These are phyloP conservation scores for Hippoglossus hippoglossus DNA, from an alignment of 2,797 vertebrate genomes.

Conservation along the genomic window DNA sequence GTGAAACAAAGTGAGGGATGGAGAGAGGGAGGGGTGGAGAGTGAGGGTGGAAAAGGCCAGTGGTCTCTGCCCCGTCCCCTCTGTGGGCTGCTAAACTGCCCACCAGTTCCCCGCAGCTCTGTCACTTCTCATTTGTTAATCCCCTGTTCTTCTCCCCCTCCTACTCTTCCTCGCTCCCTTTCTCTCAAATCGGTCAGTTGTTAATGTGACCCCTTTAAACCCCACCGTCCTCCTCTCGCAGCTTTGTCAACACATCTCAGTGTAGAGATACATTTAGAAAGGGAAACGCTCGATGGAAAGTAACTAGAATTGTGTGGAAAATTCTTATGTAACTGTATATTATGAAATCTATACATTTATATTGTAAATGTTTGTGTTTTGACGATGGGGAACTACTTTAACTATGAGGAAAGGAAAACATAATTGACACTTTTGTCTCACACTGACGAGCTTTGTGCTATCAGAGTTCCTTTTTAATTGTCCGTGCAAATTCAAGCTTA, in stretches of 20 bases:
- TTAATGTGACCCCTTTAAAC: slow-evolving; percentile 81
- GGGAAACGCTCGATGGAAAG: slow-evolving; percentile 35
- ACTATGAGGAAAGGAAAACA: background rate
- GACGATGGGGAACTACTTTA: background rate
- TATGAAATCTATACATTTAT: too few species aligned
- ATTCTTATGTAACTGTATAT: too few species aligned
- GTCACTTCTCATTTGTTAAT: slow-evolving; percentile 81
- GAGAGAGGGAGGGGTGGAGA: slow-evolving; percentile 28
- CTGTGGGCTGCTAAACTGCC: slow-evolving; percentile 76
- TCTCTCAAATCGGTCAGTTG: slow-evolving; percentile 76
- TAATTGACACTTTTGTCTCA: background rate
- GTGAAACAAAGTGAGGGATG: slow-evolving; percentile 54
- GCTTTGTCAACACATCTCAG: slow-evolving; percentile 64
- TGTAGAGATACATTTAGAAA: slow-evolving; percentile 50
- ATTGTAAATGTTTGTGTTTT: background rate
- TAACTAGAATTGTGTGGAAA: background rate
- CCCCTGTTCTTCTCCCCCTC: slow-evolving; percentile 71
- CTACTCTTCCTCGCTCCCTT: slow-evolving; percentile 69
- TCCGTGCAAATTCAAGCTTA: background rate
- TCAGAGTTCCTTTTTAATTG: slow-evolving; percentile 1
- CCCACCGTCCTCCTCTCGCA: slow-evolving; percentile 58
- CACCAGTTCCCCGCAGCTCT: slow-evolving; percentile 79
- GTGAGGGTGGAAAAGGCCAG: slow-evolving; percentile 77
- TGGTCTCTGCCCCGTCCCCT: slow-evolving; percentile 76
- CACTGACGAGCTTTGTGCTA: background rate